These are phyloP conservation scores for Epiperipatus broadwayi DNA, from an alignment of 2,888 invertebrate species.

Conservation along the genomic window DNA sequence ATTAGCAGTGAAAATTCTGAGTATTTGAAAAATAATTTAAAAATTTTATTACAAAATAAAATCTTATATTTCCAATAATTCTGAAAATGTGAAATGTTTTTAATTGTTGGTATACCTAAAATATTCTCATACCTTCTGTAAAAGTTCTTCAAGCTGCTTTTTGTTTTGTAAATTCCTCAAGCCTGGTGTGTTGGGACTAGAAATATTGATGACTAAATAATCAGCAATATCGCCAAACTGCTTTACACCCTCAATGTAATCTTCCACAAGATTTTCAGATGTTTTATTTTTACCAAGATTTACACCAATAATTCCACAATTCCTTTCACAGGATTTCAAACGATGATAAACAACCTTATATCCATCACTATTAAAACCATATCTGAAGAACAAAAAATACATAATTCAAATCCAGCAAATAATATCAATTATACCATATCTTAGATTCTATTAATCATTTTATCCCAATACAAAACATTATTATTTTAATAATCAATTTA, in stretches of 20 bases:
- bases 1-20: too few species aligned
- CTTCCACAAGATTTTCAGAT: constrained; percentile 48
- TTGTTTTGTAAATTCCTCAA: constrained; percentile 61
- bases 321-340: constrained; percentile 30
- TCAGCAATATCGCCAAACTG: constrained; percentile 66
- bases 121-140: constrained; percentile 39
- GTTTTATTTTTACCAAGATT: constrained; percentile 91
- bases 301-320: constrained; percentile 51
- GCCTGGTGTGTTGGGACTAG: constrained; percentile 90
- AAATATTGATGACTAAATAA: constrained; percentile 89
- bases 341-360: constrained; percentile 49
- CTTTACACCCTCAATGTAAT: constrained; percentile 67
- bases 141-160: constrained; percentile 46
- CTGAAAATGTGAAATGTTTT: too few species aligned
- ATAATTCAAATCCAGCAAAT: too few species aligned
- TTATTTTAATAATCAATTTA: too few species aligned
- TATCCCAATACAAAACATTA: too few species aligned
- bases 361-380: constrained; percentile 90
- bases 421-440: too few species aligned
- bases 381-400: constrained; percentile 32
- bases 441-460: constrained; percentile 10
- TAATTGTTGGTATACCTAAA: too few species aligned
- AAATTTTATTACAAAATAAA: too few species aligned
- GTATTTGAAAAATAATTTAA: too few species aligned
- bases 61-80: too few species aligned